A percentile compares a stretch with the other conserved stretches of the same genome.
These are phyloP conservation scores for Budorcas taxicolor DNA, from an alignment of 2,113 vertebrate species.

Conservation along the genomic window DNA sequence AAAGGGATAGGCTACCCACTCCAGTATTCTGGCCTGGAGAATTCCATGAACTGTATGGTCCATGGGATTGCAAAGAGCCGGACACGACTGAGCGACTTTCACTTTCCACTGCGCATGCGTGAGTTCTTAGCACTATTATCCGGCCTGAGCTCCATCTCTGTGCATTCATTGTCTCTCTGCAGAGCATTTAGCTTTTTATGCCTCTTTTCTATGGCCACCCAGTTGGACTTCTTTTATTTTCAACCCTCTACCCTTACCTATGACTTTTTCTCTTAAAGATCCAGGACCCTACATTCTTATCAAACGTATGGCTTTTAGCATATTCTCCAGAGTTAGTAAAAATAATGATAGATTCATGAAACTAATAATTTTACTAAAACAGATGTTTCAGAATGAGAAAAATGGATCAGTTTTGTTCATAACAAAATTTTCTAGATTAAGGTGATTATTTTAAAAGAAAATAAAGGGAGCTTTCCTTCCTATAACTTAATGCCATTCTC, in stretches of 20 bases:
- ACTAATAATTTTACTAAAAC: neutral
- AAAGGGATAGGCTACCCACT: neutral
- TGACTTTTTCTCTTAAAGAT: neutral
- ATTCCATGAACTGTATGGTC: neutral
- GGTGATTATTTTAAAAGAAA: neutral
- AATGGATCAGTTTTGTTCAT: neutral
- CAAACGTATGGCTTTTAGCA: neutral
- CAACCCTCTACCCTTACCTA: neutral
- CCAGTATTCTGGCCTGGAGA: neutral
- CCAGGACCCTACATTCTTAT: neutral
- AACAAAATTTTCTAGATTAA: neutral
- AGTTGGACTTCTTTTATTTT: neutral
- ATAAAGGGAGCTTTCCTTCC: neutral
- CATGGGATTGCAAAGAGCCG: neutral
- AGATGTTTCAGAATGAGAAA: neutral
- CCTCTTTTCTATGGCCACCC: neutral
- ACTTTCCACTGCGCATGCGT: neutral
- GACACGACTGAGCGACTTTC: neutral
- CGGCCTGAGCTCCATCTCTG: neutral
- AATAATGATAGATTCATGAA: neutral
- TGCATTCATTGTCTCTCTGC: neutral
- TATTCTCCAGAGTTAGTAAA: neutral
- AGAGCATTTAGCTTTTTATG: neutral
- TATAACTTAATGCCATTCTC: neutral
- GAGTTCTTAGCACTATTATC: neutral